Conservation (phyloP, 2,113 vertebrate species). For the Rhodinocichla rosea region DNA sequence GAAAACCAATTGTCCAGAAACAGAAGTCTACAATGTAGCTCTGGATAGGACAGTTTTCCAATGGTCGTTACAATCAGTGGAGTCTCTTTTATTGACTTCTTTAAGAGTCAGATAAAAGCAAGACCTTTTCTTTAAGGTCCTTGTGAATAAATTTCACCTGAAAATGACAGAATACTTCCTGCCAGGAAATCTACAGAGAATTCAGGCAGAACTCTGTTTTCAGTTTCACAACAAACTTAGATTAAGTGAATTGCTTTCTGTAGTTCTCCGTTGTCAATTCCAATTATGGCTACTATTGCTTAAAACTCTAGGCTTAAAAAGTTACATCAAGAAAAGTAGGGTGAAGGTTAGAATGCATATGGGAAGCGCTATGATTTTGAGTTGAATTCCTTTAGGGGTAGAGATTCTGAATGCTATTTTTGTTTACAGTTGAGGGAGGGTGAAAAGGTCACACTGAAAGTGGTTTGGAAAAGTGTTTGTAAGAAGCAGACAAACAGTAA, state of each 20-base stretch:
- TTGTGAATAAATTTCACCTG: conserved; percentile 15
- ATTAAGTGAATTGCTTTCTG: conserved; percentile 11
- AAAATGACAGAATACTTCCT: conserved; percentile 16
- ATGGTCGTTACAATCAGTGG: not conserved
- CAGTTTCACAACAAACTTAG: conserved; percentile 2
- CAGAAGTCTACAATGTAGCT: not conserved
- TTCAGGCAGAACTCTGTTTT: conserved; percentile 21
- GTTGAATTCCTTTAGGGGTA: not conserved
- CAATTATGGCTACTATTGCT: not conserved
- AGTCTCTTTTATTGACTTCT: conserved; percentile 10
- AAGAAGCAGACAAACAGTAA: not conserved
- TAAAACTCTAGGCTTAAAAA: not conserved
- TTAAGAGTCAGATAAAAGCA: conserved; percentile 29
- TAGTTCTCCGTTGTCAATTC: conserved; percentile 9
- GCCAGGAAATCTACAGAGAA: conserved; percentile 8
- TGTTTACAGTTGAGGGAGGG: not conserved
- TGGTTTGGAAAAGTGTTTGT: not conserved
- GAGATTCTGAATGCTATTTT: not conserved
- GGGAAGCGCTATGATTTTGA: not conserved
- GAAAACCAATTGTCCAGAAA: conserved; percentile 44
- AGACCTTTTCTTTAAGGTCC: conserved; percentile 15
- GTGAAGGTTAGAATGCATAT: not conserved
- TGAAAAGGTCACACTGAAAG: not conserved
- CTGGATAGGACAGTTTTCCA: conserved; percentile 4
- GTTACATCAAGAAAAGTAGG: not conserved